phyloP scores from a whole-genome alignment of 2,888 invertebrate species.

The Agonopterix heracliana region DNA sequence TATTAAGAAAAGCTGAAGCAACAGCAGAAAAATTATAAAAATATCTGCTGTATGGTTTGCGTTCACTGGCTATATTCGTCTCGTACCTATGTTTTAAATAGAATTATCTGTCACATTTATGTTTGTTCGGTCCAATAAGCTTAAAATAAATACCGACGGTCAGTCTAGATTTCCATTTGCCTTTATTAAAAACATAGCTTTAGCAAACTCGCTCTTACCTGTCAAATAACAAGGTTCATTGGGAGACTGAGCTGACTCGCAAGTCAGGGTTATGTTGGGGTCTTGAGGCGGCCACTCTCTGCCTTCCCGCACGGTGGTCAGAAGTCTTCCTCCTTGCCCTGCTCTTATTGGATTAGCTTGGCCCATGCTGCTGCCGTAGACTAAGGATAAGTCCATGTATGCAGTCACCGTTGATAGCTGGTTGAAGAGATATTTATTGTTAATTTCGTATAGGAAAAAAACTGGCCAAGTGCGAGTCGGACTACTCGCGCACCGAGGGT shows the following conservation, averaged over 20 bases:
- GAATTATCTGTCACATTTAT: too few species aligned
- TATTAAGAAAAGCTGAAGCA: too few species aligned
- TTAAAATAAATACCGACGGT: too few species aligned
- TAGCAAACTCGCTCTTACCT: slow-evolving; percentile 60
- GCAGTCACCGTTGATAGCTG: slow-evolving; percentile 82
- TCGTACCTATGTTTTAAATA: too few species aligned
- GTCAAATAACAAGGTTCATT: slow-evolving; percentile 85
- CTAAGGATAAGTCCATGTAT: slow-evolving; percentile 85
- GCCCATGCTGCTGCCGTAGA: slow-evolving; percentile 84
- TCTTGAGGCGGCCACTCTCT: slow-evolving; percentile 84
- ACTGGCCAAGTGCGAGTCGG: too few species aligned
- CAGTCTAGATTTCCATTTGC: too few species aligned
- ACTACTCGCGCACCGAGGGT: too few species aligned
- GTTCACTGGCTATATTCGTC: too few species aligned
- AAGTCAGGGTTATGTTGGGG: slow-evolving; percentile 81
- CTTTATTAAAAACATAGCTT: background rate
- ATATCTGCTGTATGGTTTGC: too few species aligned
- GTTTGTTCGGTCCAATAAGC: too few species aligned
- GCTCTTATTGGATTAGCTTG: slow-evolving; percentile 81
- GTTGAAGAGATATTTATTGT: background rate
- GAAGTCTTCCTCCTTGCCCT: slow-evolving; percentile 80
- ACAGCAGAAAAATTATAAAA: too few species aligned
- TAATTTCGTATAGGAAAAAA: background rate
- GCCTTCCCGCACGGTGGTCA: slow-evolving; percentile 77
- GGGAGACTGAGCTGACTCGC: slow-evolving; percentile 77